A percentile compares a stretch with the other conserved stretches of the same genome.
Evolutionary conservation across 2,113 vertebrate species (phyloP).

Genomic region (Papio anubis): DNA sequence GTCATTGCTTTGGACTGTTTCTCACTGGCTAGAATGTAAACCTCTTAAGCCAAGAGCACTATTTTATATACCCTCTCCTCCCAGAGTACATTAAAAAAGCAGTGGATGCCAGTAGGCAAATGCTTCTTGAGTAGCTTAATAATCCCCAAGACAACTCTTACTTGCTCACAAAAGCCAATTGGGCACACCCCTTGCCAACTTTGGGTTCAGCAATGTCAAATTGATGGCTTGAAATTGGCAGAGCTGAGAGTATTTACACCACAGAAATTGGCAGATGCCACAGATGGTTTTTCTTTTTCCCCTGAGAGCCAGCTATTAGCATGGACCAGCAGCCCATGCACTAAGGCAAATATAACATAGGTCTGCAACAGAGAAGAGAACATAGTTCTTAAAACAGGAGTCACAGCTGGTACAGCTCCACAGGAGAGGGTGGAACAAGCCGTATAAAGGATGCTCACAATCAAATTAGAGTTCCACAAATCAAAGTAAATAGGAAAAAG

Average conservation of each 20-base stretch:
- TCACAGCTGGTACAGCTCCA: neutral
- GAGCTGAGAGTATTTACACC: neutral
- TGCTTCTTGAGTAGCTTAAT: neutral
- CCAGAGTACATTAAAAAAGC: neutral
- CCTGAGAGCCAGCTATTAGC: neutral
- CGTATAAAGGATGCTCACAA: neutral
- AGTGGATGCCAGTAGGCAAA: neutral
- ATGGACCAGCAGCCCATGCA: neutral
- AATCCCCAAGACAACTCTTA: neutral
- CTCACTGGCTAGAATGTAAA: neutral
- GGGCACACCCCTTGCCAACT: neutral
- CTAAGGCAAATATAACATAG: neutral
- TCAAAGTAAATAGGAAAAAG: neutral
- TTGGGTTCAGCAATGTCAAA: neutral
- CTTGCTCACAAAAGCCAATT: neutral
- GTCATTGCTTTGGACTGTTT: neutral
- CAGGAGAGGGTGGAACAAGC: neutral
- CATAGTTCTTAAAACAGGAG: neutral
- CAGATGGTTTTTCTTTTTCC: accelerated
- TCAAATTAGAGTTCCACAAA: neutral
- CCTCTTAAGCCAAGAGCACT: neutral
- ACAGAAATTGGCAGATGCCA: neutral
- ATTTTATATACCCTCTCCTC: neutral
- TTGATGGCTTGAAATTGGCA: neutral
- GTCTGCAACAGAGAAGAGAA: neutral